Conservation (phyloP, 23 tunicate species). For the Halocynthia aurantium region DNA sequence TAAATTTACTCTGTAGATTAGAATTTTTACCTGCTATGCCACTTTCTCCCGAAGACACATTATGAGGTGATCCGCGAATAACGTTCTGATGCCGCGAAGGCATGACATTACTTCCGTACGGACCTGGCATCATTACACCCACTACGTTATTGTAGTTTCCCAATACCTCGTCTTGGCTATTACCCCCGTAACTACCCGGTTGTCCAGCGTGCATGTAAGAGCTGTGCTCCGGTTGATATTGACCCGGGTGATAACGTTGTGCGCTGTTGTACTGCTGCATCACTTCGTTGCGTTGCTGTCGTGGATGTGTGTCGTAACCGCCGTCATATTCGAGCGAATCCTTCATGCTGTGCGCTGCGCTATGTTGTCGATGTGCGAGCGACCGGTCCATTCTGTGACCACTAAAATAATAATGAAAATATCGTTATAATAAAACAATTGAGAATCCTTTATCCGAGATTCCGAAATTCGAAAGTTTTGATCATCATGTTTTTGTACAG, state of each 20-base stretch:
- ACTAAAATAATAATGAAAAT: background rate
- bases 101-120: background rate
- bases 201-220: background rate
- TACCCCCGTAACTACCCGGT: background rate
- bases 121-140: background rate
- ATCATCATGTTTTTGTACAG: too few species aligned
- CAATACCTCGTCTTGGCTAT: too few species aligned
- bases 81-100: conserved; percentile 1
- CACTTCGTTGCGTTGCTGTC: background rate
- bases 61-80: background rate
- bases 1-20: background rate
- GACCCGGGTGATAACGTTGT: background rate
- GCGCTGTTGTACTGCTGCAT: background rate
- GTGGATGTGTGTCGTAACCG: background rate
- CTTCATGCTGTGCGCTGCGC: background rate
- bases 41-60: conserved; percentile 23
- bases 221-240: conserved; percentile 7
- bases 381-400: conserved; percentile 26
- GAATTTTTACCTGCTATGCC: conserved; percentile 14
- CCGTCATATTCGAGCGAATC: conserved; percentile 11
- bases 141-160: too few species aligned
- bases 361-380: conserved; percentile 6
- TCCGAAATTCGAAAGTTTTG: too few species aligned
- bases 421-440: too few species aligned
- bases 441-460: too few species aligned